Conservation (phyloP, 1,140 invertebrate genomes). For the Tetramorium alpestre region DNA sequence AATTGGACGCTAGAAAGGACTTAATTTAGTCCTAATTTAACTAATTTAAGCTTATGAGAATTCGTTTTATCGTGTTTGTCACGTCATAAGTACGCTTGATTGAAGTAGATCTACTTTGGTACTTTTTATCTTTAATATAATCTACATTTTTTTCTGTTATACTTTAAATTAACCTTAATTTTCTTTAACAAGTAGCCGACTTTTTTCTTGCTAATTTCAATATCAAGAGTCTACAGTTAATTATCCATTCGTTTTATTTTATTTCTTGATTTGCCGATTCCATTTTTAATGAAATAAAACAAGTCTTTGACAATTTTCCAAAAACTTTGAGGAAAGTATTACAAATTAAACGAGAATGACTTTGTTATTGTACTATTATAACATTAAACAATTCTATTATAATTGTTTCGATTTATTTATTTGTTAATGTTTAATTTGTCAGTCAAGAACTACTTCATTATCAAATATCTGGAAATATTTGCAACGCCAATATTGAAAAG, state of each 20-base stretch:
- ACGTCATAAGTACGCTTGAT: neutral
- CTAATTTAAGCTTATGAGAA: neutral
- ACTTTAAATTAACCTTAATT: neutral
- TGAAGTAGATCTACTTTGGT: neutral
- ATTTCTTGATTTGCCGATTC: neutral
- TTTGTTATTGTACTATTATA: neutral
- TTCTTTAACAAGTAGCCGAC: no score
- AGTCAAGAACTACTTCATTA: neutral
- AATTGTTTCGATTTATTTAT: neutral
- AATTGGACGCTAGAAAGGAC: neutral
- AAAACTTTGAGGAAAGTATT: neutral
- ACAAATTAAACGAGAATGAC: neutral
- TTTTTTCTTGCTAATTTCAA: no score
- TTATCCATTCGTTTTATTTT: no score
- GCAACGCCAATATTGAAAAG: neutral
- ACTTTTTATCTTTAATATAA: neutral
- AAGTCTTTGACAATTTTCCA: neutral
- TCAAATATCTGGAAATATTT: conserved; percentile 25
- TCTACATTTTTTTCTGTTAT: neutral
- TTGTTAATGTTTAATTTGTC: neutral
- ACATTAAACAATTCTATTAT: neutral
- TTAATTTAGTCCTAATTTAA: conserved; percentile 25
- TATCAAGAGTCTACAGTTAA: no score
- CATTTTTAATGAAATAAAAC: neutral
- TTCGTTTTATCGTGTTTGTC: neutral